Evolutionary conservation across 1,140 invertebrate genomes (phyloP).

Genomic region (Ostrea denselamellosa): DNA sequence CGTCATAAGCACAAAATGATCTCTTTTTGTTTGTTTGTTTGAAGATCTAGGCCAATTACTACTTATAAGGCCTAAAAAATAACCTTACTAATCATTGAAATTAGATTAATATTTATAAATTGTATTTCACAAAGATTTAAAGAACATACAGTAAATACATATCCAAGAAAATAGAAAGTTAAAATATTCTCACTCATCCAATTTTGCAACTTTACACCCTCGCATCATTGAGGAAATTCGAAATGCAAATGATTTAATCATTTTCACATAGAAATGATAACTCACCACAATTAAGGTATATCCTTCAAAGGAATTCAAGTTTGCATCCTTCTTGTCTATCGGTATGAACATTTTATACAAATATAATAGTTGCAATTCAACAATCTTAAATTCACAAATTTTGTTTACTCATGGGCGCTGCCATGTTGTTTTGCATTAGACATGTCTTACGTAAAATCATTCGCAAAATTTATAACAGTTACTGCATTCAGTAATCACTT

Average conservation of each 20-base stretch:
- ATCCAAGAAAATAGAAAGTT: neutral
- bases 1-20: too few relatives aligned
- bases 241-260: too few relatives aligned
- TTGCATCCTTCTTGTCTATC: neutral
- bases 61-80: too few relatives aligned
- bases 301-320: neutral
- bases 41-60: too few relatives aligned
- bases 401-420: constrained; percentile 21
- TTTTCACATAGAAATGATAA: neutral
- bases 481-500: too few relatives aligned
- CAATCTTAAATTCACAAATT: neutral
- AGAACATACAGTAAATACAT: too few relatives aligned
- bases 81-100: too few relatives aligned
- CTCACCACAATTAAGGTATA: constrained; percentile 12
- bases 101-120: too few relatives aligned
- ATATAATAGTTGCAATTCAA: neutral
- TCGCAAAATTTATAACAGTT: neutral
- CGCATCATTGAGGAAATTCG: too few relatives aligned
- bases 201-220: neutral
- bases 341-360: neutral
- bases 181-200: neutral
- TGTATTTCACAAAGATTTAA: too few relatives aligned
- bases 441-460: neutral
- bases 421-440: neutral
- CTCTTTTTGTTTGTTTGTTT: too few relatives aligned